These are phyloP conservation scores for Balanococcus diminutus DNA, from an alignment of 2,888 invertebrate species.

Conservation along the genomic window DNA sequence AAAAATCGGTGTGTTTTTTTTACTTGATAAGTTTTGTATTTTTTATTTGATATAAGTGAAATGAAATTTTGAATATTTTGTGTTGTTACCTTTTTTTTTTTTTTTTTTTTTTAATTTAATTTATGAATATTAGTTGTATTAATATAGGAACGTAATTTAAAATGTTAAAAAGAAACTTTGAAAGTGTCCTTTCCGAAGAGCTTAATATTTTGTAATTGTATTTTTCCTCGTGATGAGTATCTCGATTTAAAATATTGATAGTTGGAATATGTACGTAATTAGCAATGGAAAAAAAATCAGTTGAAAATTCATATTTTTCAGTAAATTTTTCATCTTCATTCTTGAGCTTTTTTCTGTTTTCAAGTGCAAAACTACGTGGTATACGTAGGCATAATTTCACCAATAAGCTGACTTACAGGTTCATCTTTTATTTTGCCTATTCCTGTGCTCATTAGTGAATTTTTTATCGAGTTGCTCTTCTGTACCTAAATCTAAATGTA, in stretches of 20 bases:
- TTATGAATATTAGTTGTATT: no score
- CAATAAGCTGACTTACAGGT: no score
- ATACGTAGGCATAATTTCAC: no score
- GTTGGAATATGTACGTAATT: no score
- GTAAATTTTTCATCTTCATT: no score
- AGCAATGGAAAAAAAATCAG: no score
- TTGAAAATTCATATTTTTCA: no score
- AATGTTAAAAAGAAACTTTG: background rate
- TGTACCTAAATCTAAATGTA: constrained; percentile 12
- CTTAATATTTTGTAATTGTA: background rate
- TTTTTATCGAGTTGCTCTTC: background rate
- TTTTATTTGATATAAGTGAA: background rate
- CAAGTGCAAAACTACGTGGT: no score
- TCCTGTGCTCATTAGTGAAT: background rate
- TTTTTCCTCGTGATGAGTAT: background rate
- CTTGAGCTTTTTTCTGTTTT: no score
- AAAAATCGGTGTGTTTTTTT: constrained; percentile 12
- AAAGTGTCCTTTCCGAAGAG: constrained; percentile 20
- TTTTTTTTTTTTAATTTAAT: background rate
- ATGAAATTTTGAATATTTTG: background rate
- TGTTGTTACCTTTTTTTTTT: background rate
- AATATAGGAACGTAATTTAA: background rate
- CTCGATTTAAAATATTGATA: background rate
- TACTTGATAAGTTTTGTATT: background rate
- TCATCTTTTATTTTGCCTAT: background rate